These are phyloP conservation scores for Thera britannica DNA, from an alignment of 2,888 invertebrate genomes.

Conservation along the genomic window DNA sequence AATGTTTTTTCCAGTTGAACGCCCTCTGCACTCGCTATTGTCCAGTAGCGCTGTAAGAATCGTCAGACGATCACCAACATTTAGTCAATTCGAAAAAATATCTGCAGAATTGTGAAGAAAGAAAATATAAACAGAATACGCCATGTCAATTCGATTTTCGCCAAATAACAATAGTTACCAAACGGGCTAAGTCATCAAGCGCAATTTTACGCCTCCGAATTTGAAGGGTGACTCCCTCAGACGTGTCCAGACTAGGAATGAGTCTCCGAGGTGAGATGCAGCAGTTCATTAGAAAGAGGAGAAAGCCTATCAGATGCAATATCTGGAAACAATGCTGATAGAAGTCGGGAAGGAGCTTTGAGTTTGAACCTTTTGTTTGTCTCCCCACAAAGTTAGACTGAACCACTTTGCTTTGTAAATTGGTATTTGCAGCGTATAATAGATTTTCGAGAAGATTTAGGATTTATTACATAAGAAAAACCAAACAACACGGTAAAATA, in stretches of 20 bases:
- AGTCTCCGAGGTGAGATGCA: conserved; percentile 69
- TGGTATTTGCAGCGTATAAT: conserved; percentile 12
- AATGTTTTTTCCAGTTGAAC: too few relatives aligned
- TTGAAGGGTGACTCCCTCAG: conserved; percentile 71
- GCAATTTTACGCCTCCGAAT: conserved; percentile 63
- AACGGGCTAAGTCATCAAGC: conserved; percentile 43
- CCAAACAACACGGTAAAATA: too few relatives aligned
- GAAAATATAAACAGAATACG: neutral
- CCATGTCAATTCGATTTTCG: conserved; percentile 5
- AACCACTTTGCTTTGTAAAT: conserved; percentile 68
- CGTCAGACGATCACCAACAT: too few relatives aligned
- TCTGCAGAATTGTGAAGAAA: too few relatives aligned
- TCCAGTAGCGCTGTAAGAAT: too few relatives aligned
- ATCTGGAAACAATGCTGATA: conserved; percentile 27
- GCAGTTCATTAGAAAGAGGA: conserved; percentile 69
- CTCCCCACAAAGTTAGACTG: conserved; percentile 38
- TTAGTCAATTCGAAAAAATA: too few relatives aligned
- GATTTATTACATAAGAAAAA: neutral
- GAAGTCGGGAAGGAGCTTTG: conserved; percentile 19
- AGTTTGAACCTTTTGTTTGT: conserved; percentile 23
- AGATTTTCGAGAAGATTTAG: neutral
- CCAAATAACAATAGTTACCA: conserved; percentile 47
- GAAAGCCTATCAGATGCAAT: conserved; percentile 36
- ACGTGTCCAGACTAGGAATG: conserved; percentile 76
- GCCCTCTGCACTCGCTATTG: too few relatives aligned